phyloP scores from a whole-genome alignment of 2,113 vertebrate species.

The Albula glossodonta region DNA sequence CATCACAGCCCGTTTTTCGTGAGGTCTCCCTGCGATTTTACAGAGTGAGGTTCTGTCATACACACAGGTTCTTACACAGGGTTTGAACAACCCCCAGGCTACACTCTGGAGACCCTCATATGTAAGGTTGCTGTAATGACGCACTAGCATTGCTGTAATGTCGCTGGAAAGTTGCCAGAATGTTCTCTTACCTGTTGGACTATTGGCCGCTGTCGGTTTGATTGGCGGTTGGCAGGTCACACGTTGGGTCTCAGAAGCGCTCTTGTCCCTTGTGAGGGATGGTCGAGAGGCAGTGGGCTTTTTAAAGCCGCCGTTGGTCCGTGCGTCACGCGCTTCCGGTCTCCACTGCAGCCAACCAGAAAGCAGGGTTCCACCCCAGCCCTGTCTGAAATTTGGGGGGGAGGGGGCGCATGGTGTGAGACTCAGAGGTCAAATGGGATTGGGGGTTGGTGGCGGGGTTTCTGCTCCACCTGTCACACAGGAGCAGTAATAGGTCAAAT shows the following conservation, averaged over 20 bases:
- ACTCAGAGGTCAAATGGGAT: too few species aligned
- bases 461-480: background rate
- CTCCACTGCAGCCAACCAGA: slow-evolving; percentile 6
- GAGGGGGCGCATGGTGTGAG: background rate
- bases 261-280: background rate
- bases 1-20: too few species aligned
- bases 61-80: too few species aligned
- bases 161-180: background rate
- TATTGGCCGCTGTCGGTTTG: background rate
- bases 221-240: background rate
- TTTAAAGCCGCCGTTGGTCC: slow-evolving; percentile 12
- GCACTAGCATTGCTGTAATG: background rate
- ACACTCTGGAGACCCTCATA: too few species aligned
- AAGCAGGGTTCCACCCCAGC: background rate
- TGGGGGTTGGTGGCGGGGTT: too few species aligned
- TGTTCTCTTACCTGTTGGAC: background rate
- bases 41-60: too few species aligned
- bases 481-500: background rate
- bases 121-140: too few species aligned
- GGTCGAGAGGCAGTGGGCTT: background rate
- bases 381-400: background rate
- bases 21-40: too few species aligned
- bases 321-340: slow-evolving; percentile 5
- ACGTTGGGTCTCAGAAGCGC: background rate
- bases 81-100: too few species aligned